phyloP scores from a whole-genome alignment of 2,797 vertebrate genomes.

The Sebastes vulpes region DNA sequence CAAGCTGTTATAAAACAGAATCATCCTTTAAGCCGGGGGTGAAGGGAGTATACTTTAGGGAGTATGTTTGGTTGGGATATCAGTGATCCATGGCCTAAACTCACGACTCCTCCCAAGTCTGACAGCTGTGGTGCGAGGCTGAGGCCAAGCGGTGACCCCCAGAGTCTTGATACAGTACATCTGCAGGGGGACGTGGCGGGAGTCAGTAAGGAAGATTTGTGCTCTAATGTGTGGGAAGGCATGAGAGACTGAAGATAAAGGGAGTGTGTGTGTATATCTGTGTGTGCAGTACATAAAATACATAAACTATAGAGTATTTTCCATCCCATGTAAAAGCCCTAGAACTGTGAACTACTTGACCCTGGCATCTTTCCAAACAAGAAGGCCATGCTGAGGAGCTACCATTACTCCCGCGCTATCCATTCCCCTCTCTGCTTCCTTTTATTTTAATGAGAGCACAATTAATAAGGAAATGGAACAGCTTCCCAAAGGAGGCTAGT shows the following conservation, averaged over 20 bases:
- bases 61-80: constrained; percentile 34
- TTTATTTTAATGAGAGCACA: constrained; percentile 80
- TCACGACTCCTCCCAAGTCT: constrained; percentile 44
- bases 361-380: constrained; percentile 68
- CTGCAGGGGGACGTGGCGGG: constrained; percentile 30
- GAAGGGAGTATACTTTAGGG: constrained; percentile 5
- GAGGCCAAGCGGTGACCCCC: constrained; percentile 45
- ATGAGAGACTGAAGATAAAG: constrained; percentile 30
- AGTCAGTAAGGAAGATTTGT: constrained; percentile 55
- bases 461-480: constrained; percentile 84
- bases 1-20: constrained; percentile 18
- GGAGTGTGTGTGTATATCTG: not conserved
- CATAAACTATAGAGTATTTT: constrained; percentile 40
- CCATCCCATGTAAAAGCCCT: constrained; percentile 8
- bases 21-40: constrained; percentile 22
- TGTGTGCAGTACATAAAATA: constrained; percentile 32
- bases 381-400: constrained; percentile 50
- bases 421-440: constrained; percentile 51
- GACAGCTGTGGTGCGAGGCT: constrained; percentile 52
- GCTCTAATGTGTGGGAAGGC: constrained; percentile 35
- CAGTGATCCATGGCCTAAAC: constrained; percentile 55
- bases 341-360: constrained; percentile 53
- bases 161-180: constrained; percentile 44
- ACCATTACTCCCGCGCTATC: constrained; percentile 65
- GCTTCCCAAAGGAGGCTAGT: constrained; percentile 71